These are phyloP conservation scores for Gadus macrocephalus DNA, from an alignment of 2,113 vertebrate genomes.

Conservation along the genomic window DNA sequence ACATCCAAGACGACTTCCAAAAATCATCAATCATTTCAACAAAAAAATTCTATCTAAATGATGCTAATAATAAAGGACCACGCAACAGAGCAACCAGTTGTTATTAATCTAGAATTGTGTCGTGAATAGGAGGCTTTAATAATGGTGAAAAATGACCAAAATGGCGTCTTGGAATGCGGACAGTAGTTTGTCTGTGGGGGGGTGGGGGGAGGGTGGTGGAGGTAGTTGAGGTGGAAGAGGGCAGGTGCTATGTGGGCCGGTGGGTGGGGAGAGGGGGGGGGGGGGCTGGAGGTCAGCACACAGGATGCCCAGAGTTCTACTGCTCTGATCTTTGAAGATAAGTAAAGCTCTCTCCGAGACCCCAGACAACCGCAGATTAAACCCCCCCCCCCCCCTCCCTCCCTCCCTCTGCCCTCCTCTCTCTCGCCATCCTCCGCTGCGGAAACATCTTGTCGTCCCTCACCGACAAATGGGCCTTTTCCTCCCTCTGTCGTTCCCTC, in stretches of 20 bases:
- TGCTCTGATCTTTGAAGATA: slow-evolving; percentile 64
- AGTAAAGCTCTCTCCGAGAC: slow-evolving; percentile 57
- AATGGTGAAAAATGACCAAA: too few species aligned
- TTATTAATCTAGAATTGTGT: too few species aligned
- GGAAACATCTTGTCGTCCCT: slow-evolving; percentile 44
- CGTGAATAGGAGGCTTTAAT: too few species aligned
- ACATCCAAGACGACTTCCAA: neutral
- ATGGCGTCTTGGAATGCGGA: neutral
- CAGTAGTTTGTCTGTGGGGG: neutral
- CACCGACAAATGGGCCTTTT: slow-evolving; percentile 40
- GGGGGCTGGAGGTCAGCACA: slow-evolving; percentile 35
- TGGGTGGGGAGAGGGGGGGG: too few species aligned
- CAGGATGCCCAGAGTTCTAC: slow-evolving; percentile 43
- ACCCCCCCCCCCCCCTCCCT: slow-evolving; percentile 46
- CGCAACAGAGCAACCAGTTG: slow-evolving; percentile 8
- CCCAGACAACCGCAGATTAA: slow-evolving; percentile 78
- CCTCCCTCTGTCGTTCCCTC: neutral
- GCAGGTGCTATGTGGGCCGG: slow-evolving; percentile 47
- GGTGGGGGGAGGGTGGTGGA: neutral
- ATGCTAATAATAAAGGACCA: neutral
- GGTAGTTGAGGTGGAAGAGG: slow-evolving; percentile 36
- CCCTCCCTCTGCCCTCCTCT: neutral
- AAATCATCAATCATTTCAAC: too few species aligned
- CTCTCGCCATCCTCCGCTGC: slow-evolving; percentile 1
- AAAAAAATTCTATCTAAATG: too few species aligned